phyloP scores from a whole-genome alignment of 2,797 vertebrate species.

The Phoebastria nigripes region DNA sequence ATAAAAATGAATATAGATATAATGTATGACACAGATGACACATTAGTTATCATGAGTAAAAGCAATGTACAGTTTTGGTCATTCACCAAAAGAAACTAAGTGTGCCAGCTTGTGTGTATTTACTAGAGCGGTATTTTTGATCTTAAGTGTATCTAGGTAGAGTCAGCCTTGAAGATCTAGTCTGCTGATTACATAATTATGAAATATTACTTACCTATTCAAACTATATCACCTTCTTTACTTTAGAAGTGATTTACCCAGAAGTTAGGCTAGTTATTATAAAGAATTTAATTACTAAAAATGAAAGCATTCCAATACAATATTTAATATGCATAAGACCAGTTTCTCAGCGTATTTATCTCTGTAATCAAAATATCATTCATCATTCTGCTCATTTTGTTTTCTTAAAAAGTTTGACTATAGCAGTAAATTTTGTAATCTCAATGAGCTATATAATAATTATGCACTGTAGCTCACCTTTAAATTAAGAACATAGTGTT shows the following conservation, averaged over 20 bases:
- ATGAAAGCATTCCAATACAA: not conserved
- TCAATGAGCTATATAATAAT: conserved; percentile 15
- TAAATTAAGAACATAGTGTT: not conserved
- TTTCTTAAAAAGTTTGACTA: conserved; percentile 57
- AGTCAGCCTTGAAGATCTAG: not conserved
- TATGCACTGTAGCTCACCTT: not conserved
- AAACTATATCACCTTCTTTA: conserved; percentile 41
- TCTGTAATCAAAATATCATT: conserved; percentile 64
- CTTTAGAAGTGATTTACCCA: not conserved
- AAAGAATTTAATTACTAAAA: conserved; percentile 54
- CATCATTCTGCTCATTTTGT: conserved; percentile 56
- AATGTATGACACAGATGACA: not conserved
- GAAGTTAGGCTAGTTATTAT: conserved; percentile 37
- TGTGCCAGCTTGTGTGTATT: not conserved
- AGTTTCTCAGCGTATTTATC: conserved; percentile 51
- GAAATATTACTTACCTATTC: conserved; percentile 1
- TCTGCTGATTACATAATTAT: not conserved
- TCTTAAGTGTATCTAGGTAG: not conserved
- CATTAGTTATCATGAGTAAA: not conserved
- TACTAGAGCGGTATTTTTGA: not conserved
- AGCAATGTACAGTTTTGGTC: not conserved
- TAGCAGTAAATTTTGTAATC: conserved; percentile 41
- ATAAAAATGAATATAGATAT: not conserved
- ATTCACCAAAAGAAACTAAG: not conserved
- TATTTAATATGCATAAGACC: conserved; percentile 43